Conservation (phyloP, 2,888 invertebrate genomes). For the Apoda limacodes region DNA sequence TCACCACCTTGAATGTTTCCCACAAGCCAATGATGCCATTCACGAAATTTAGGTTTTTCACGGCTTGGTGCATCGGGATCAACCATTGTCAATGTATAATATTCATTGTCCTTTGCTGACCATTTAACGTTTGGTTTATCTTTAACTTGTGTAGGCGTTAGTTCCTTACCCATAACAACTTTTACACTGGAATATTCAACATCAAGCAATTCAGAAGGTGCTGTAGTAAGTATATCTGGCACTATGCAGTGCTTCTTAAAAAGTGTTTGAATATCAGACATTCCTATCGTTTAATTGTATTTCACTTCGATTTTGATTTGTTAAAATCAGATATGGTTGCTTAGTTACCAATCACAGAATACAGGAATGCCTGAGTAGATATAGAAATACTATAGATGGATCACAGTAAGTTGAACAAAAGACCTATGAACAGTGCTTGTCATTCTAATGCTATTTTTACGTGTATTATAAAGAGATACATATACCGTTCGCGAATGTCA, state of each 20-base stretch:
- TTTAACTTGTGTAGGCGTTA: constrained; percentile 79
- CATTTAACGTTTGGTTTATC: constrained; percentile 75
- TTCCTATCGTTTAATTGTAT: too few relatives aligned
- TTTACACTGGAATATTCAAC: constrained; percentile 60
- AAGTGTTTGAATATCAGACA: constrained; percentile 37
- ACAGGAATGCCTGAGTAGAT: too few relatives aligned
- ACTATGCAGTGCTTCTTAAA: constrained; percentile 69
- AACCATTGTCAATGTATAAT: constrained; percentile 73
- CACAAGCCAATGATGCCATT: constrained; percentile 84
- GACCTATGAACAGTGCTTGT: too few relatives aligned
- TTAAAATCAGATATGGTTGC: too few relatives aligned
- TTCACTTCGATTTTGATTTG: too few relatives aligned
- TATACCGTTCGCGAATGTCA: too few relatives aligned
- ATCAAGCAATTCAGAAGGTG: constrained; percentile 62
- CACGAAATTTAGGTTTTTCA: constrained; percentile 73
- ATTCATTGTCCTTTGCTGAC: constrained; percentile 66
- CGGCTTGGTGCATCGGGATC: constrained; percentile 86
- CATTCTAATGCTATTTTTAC: too few relatives aligned
- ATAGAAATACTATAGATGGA: too few relatives aligned
- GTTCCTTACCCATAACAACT: constrained; percentile 73
- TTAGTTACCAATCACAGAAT: too few relatives aligned
- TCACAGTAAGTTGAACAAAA: too few relatives aligned
- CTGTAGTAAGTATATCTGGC: constrained; percentile 75
- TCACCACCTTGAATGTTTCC: constrained; percentile 78
- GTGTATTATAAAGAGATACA: too few relatives aligned